Evolutionary conservation across 2,888 invertebrate species (phyloP), one percentile per base, ranked within the genome.

Genomic region (Arge pagana): DNA sequence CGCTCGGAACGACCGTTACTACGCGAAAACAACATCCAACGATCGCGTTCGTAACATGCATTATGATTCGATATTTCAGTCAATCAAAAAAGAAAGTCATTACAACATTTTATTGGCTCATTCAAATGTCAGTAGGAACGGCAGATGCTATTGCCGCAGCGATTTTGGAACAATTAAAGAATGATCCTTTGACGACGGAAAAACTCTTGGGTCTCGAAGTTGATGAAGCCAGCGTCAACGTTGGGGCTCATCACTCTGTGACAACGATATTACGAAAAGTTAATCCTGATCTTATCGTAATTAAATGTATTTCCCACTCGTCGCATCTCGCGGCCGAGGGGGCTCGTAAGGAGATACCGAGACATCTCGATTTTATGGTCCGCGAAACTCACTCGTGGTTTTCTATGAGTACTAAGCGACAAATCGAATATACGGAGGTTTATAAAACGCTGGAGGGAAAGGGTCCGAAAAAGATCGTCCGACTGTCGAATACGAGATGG

Each of bases 151-250:
- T 62, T 11, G 36, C 31, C 8, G 28, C 16, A 39, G 19, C 36
- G 16, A 49, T 58, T 7, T 42, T 48, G 18, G 8, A 48, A 36
- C 53, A 58, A 42, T 48, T 64, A 11, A 51, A 56, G 11, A 50
- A 39, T 15, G 61, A 61, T 53, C 42, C 50, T 6, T 37, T 63
- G 19, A 58, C 55, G 37, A 19, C 62, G 31, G 39, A 59, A 35
- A 61, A 58, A 28, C 16, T 64, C 24, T 42, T 62, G 4, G 61
- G 62, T 11, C 57, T 62, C 3, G 63, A 61, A 1, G 61, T 61
- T 48, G 63, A 64, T 48, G 63, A 64, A 24, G 62, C 61, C 7
- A 65, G 41, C 48, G 62, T 65, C 0, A 65, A 61, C 56, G 56
- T 63, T 24, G 63, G 62, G 3, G 51, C 53, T 52, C 19, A 61